phyloP scores from a whole-genome alignment of 2,797 vertebrate species.

The Vespertilio murinus region DNA sequence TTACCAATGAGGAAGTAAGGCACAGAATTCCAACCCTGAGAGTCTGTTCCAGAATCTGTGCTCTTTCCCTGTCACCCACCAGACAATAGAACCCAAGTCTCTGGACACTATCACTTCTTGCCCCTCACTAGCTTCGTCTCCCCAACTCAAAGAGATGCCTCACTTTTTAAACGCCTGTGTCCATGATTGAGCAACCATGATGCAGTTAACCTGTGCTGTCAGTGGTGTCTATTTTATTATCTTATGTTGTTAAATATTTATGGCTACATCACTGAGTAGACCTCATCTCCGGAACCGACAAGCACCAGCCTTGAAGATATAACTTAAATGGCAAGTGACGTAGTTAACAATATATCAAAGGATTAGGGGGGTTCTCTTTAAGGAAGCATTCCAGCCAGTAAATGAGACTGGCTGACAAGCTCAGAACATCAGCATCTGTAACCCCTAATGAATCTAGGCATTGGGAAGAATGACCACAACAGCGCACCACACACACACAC shows the following conservation, averaged over 20 bases:
- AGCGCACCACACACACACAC: too few species aligned
- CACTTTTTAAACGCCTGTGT: fast-evolving
- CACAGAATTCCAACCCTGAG: neutral
- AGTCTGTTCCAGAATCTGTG: neutral
- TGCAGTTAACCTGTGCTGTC: fast-evolving
- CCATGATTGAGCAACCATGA: fast-evolving
- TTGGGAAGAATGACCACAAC: neutral
- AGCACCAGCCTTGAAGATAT: neutral
- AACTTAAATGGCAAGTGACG: neutral
- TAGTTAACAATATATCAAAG: neutral
- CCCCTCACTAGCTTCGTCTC: neutral
- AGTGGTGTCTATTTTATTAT: neutral
- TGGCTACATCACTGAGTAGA: neutral
- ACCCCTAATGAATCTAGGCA: neutral
- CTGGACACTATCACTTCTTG: neutral
- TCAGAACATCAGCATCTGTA: neutral
- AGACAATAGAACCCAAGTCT: neutral
- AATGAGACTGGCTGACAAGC: neutral
- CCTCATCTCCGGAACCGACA: neutral
- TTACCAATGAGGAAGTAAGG: neutral
- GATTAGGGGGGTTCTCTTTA: neutral
- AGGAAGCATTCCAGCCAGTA: neutral
- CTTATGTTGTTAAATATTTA: neutral
- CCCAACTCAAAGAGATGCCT: neutral
- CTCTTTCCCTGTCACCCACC: neutral